A percentile compares a stretch with the other conserved stretches of the same genome.
Evolutionary conservation across 1,140 invertebrate species (phyloP).

Genomic region (Stratiolaelaps scimitus): DNA sequence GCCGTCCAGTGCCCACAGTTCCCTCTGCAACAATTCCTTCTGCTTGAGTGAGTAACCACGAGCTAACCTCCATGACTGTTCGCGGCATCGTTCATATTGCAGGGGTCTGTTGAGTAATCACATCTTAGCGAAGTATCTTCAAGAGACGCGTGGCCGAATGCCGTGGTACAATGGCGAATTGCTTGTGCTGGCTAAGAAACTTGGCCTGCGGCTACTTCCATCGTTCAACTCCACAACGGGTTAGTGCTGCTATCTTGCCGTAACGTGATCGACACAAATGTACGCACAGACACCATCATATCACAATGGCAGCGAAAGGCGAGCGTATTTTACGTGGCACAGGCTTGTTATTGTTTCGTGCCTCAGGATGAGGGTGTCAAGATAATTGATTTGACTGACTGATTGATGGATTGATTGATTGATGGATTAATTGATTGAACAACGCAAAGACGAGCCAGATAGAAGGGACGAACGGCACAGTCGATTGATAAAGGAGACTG

Average conservation of each 20-base stretch:
- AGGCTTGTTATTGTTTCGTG: background rate
- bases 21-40: too few relatives aligned
- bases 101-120: constrained; percentile 86
- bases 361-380: background rate
- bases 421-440: too few relatives aligned
- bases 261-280: too few relatives aligned
- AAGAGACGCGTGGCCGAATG: constrained; percentile 59
- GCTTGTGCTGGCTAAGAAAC: constrained; percentile 73
- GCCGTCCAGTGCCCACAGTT: too few relatives aligned
- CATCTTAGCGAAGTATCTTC: constrained; percentile 67
- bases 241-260: background rate
- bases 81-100: constrained; percentile 39
- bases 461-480: too few relatives aligned
- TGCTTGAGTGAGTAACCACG: constrained; percentile 6
- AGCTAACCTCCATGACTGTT: constrained; percentile 8
- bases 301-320: too few relatives aligned
- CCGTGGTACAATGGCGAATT: constrained; percentile 84
- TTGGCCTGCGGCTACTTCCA: constrained; percentile 78
- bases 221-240: constrained; percentile 98
- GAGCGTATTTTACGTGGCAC: background rate
- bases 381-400: background rate
- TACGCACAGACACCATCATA: too few relatives aligned
- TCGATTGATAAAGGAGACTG: too few relatives aligned
- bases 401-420: too few relatives aligned
- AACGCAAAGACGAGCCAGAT: too few relatives aligned